Conservation (phyloP, 53 echinoderm and acorn worm species). For the Temnopleurus reevesii region DNA sequence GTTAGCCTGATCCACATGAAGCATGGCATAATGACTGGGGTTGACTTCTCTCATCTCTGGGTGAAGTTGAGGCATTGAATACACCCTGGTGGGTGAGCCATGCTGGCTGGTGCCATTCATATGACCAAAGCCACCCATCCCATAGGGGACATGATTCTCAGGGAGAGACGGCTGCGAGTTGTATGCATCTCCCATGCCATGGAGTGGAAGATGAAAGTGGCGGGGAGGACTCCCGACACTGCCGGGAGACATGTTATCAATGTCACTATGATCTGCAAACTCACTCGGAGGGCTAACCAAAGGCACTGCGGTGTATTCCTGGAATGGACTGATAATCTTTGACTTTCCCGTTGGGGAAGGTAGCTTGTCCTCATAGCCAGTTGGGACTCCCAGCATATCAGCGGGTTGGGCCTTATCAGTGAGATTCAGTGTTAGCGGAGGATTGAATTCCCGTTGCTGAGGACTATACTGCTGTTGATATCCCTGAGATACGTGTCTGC, state of each 20-base stretch:
- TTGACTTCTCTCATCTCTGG: slow-evolving; percentile 83
- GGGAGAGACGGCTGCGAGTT: slow-evolving; percentile 71
- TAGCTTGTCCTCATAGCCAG: slow-evolving; percentile 55
- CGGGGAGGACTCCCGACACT: slow-evolving; percentile 88
- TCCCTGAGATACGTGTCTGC: slow-evolving; percentile 54
- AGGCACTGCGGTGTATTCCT: slow-evolving; percentile 64
- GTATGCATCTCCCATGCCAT: slow-evolving; percentile 62
- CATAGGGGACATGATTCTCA: slow-evolving; percentile 64
- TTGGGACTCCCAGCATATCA: slow-evolving; percentile 54
- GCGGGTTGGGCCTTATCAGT: slow-evolving; percentile 43
- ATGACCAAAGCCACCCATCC: slow-evolving; percentile 53
- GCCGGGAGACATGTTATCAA: slow-evolving; percentile 87
- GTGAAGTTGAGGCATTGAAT: slow-evolving; percentile 64
- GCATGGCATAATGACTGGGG: slow-evolving; percentile 72
- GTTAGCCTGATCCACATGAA: slow-evolving; percentile 74
- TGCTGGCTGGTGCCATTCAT: slow-evolving; percentile 43
- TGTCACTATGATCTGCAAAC: slow-evolving; percentile 94
- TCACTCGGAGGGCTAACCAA: slow-evolving; percentile 92
- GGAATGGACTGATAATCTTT: slow-evolving; percentile 46
- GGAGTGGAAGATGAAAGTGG: slow-evolving; percentile 73
- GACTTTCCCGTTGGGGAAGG: slow-evolving; percentile 43
- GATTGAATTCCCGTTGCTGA: slow-evolving; percentile 24
- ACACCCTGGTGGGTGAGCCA: slow-evolving; percentile 56
- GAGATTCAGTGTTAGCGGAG: slow-evolving; percentile 32
- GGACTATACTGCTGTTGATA: slow-evolving; percentile 47